phyloP scores from a whole-genome alignment of 2,888 invertebrate species.

The Ophraella communa region DNA sequence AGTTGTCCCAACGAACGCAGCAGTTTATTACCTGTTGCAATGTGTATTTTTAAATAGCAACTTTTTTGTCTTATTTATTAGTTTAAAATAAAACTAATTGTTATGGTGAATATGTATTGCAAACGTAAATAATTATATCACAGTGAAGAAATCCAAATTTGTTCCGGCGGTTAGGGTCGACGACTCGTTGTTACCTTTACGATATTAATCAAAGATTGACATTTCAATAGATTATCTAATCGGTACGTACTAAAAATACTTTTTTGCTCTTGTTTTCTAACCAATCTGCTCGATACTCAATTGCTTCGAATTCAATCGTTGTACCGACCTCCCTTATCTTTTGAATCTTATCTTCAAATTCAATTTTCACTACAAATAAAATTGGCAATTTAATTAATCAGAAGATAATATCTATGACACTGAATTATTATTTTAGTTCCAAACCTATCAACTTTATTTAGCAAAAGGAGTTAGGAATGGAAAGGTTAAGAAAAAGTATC shows the following conservation, averaged over 20 bases:
- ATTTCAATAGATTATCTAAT: background rate
- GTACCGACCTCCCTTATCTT: conserved; percentile 10
- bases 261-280: background rate
- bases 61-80: no score
- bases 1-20: no score
- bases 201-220: no score
- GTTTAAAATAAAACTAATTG: no score
- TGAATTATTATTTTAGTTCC: no score
- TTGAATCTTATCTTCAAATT: conserved; percentile 2
- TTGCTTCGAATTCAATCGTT: conserved; percentile 14
- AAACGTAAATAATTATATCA: background rate
- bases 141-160: background rate
- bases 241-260: background rate
- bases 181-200: no score
- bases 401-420: background rate
- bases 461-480: background rate
- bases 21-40: no score
- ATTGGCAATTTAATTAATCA: background rate
- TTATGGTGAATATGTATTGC: no score
- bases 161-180: background rate
- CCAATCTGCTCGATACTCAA: background rate
- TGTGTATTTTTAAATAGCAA: no score
- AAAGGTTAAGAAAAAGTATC: background rate
- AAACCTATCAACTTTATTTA: no score
- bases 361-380: conserved; percentile 10